Conservation (phyloP, 2,888 invertebrate genomes). For the Drosophila cracens region DNA sequence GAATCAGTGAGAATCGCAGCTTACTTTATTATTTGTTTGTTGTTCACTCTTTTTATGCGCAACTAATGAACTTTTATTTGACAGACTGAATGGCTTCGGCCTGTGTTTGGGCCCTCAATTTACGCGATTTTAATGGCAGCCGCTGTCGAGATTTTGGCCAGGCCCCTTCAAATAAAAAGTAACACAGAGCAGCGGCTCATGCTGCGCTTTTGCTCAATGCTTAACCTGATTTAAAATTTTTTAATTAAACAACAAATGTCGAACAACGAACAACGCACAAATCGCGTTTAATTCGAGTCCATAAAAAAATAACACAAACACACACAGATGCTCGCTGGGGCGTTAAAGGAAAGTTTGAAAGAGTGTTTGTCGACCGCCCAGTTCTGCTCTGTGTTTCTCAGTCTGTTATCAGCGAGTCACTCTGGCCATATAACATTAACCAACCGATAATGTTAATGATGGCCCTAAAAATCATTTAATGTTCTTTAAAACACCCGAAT, state of each 20-base stretch:
- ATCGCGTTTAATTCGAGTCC: conserved; percentile 66
- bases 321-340: conserved; percentile 44
- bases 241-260: conserved; percentile 69
- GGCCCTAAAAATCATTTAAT: conserved; percentile 65
- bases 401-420: conserved; percentile 32
- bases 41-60: conserved; percentile 34
- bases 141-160: conserved; percentile 49
- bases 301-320: conserved; percentile 51
- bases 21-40: conserved; percentile 7
- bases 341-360: conserved; percentile 60
- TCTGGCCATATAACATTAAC: conserved; percentile 12
- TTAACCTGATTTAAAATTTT: conserved; percentile 71
- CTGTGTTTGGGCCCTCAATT: conserved; percentile 52
- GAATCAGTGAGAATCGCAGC: conserved; percentile 4
- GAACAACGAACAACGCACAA: conserved; percentile 53
- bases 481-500: conserved; percentile 47
- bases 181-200: conserved; percentile 33
- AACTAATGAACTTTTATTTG: conserved; percentile 70
- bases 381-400: conserved; percentile 5
- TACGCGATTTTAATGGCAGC: conserved; percentile 64
- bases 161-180: conserved; percentile 31
- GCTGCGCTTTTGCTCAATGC: conserved; percentile 71
- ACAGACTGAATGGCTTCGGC: conserved; percentile 23
- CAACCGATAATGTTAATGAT: conserved; percentile 74
- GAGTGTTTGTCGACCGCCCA: conserved; percentile 37